These are phyloP conservation scores for Enteromius treurensis DNA, from an alignment of 2,797 vertebrate species.

Conservation along the genomic window DNA sequence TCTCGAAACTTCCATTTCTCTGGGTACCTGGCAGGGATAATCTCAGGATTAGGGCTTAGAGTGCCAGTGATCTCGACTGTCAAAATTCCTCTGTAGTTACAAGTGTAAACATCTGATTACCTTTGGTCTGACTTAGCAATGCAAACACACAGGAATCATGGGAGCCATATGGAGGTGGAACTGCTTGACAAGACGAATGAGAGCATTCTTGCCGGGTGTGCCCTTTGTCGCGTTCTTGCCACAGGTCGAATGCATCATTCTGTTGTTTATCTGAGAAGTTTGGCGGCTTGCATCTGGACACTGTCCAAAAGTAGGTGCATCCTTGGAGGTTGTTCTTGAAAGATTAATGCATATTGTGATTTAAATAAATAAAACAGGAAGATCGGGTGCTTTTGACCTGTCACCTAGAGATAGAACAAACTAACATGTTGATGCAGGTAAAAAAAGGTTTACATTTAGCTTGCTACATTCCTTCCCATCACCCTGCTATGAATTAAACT, in stretches of 20 bases:
- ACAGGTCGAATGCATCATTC: neutral
- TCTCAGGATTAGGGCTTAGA: constrained; percentile 15
- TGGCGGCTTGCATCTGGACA: constrained; percentile 11
- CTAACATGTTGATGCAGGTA: neutral
- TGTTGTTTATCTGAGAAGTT: constrained; percentile 17
- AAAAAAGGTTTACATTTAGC: neutral
- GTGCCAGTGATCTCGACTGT: constrained; percentile 9
- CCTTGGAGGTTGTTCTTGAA: neutral
- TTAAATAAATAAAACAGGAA: constrained; percentile 19
- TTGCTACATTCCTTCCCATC: too few species aligned
- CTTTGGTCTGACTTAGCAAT: constrained; percentile 9
- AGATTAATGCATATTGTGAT: constrained; percentile 27
- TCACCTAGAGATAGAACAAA: neutral
- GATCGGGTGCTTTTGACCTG: neutral
- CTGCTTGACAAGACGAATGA: constrained; percentile 1
- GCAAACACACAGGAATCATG: constrained; percentile 4
- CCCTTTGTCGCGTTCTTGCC: neutral
- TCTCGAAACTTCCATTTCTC: neutral
- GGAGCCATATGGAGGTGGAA: constrained; percentile 20
- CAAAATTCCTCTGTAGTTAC: constrained; percentile 10
- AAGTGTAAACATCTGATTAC: constrained; percentile 16
- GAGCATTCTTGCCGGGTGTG: constrained; percentile 18
- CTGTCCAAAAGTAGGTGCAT: constrained; percentile 3
- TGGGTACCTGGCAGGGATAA: constrained; percentile 7
- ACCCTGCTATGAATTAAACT: neutral